Evolutionary conservation across 2,888 invertebrate species (phyloP).

Genomic region (Brassicogethes aeneus): DNA sequence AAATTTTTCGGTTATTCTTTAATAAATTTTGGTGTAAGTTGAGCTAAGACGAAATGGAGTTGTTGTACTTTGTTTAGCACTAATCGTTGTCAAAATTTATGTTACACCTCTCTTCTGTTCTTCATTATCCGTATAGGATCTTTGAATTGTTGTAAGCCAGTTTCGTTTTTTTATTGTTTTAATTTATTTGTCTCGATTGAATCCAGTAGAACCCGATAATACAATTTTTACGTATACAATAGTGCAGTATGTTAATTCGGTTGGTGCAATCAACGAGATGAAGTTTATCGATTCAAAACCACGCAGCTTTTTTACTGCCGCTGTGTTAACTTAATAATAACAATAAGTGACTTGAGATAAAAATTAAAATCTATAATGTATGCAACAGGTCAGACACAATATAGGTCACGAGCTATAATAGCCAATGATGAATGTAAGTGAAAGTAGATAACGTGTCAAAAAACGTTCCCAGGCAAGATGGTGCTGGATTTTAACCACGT

Average conservation of each 20-base stretch:
- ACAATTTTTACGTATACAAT: neutral
- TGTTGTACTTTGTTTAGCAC: constrained; percentile 32
- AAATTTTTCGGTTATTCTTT: constrained; percentile 35
- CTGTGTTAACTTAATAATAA: neutral
- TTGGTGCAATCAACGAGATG: neutral
- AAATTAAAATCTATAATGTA: neutral
- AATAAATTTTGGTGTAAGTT: constrained; percentile 36
- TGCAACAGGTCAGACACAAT: neutral
- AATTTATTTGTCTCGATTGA: neutral
- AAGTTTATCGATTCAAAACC: neutral
- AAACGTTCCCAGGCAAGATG: neutral
- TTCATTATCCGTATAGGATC: neutral
- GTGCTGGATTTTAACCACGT: constrained; percentile 35
- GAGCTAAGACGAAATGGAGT: constrained; percentile 14
- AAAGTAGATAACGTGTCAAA: neutral
- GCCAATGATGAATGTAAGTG: neutral
- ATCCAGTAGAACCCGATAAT: neutral
- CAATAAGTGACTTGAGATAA: neutral
- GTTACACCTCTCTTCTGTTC: constrained; percentile 19
- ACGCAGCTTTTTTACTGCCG: neutral
- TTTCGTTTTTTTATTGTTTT: neutral
- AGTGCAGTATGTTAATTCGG: neutral
- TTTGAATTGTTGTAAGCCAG: neutral
- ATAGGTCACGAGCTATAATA: neutral
- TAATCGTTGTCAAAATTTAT: constrained; percentile 30